Evolutionary conservation across 2,797 vertebrate species (phyloP).

Genomic region (Antrozous pallidus): DNA sequence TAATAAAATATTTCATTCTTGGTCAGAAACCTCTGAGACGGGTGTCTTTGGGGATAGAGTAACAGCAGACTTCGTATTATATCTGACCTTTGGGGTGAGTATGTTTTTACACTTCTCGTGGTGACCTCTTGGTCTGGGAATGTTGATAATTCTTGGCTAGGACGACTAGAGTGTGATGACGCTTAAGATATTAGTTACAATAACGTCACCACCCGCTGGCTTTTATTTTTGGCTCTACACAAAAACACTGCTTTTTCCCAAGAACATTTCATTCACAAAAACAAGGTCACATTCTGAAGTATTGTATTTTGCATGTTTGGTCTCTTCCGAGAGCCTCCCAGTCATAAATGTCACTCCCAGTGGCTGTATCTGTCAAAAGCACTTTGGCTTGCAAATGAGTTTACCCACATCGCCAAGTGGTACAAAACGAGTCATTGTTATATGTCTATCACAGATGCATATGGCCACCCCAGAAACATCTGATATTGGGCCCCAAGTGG

Average conservation of each 20-base stretch:
- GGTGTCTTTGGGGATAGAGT: neutral
- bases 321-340: neutral
- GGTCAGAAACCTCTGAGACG: neutral
- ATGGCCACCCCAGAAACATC: no score
- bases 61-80: neutral
- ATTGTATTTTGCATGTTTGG: neutral
- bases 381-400: constrained; percentile 18
- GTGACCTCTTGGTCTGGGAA: neutral
- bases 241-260: neutral
- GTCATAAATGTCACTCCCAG: neutral
- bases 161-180: neutral
- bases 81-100: neutral
- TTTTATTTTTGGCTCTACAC: neutral
- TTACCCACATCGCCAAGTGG: neutral
- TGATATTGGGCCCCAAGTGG: no score
- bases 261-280: constrained; percentile 28
- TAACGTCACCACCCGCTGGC: neutral
- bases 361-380: neutral
- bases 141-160: neutral
- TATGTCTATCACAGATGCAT: neutral
- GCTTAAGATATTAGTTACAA: neutral
- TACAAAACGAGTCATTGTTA: neutral
- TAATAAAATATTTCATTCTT: neutral
- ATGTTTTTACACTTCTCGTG: neutral
- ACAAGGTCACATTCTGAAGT: neutral